Evolutionary conservation across 2,888 invertebrate species (phyloP), one percentile per base, ranked within the genome.

Genomic region (Drosophila kanekoi): DNA sequence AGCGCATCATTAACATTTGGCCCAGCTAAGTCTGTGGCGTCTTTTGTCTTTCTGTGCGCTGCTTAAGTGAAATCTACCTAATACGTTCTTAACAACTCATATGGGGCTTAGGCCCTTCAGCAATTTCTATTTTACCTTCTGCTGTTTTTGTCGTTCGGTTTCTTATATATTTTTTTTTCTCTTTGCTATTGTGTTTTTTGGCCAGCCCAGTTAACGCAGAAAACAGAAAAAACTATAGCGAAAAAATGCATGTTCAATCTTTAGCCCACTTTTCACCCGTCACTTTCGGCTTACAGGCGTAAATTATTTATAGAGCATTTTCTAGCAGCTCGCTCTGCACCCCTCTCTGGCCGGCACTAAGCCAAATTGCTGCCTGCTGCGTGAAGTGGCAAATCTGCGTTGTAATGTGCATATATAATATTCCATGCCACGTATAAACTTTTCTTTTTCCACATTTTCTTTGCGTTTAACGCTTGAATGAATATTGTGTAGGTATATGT

Each of bases 331-430:
- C 18, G 13, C 4, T 11, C 41, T 11, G 2, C 8, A 2, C 11
- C 4, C 11, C 14, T 5, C 13, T 16, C 16, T 14, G 38, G 3
- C 28, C 38, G 8, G 16, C 28, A 52, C 28, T 52, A 18, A 54
- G 18, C 47, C 59, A 72, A 72, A 65, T 66, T 61, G 40, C 47
- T 57, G 60, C 40, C 60, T 54, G 84, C 65, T 81, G 79, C 85
- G 72, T 83, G 69, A 77, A 82, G 81, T 82, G 89, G 70, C 66
- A 83, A 82, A 89, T 89, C 89, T 83, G 89, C 89, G 81, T 70
- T 77, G 89, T 89, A 82, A 82, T 87, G 81, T 87, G 89, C 87
- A 89, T 82, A 88, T 72, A 89, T 80, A 82, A 89, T 89, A 73
- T 88, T 75, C 76, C 71, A 72, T 81, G 33, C 32, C n/a, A 59